Conservation (phyloP, 2,797 vertebrate genomes). For the Onychomys torridus region DNA sequence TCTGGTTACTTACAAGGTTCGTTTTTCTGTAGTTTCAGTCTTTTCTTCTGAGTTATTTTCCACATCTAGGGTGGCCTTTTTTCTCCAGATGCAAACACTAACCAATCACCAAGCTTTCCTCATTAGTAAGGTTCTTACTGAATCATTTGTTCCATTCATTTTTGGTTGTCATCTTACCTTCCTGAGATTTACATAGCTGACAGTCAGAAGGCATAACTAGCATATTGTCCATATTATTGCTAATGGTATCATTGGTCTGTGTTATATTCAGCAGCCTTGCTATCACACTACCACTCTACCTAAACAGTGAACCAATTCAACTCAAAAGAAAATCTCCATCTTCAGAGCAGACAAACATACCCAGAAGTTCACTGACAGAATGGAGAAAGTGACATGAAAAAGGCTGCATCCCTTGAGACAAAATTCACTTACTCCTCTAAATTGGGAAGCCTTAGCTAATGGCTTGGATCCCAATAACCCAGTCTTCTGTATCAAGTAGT, state of each 20-base stretch:
- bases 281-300: neutral
- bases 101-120: neutral
- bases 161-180: neutral
- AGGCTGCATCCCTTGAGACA: neutral
- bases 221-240: neutral
- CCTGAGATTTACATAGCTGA: neutral
- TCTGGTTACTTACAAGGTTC: neutral
- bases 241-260: neutral
- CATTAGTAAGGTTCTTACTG: neutral
- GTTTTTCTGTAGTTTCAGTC: neutral
- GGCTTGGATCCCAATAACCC: neutral
- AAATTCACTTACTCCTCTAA: neutral
- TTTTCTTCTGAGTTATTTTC: slow-evolving; percentile 47
- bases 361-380: neutral
- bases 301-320: neutral
- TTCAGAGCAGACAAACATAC: neutral
- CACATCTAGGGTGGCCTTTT: neutral
- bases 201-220: neutral
- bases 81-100: neutral
- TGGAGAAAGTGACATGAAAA: neutral
- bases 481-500: neutral
- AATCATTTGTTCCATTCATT: neutral
- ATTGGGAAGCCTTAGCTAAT: neutral
- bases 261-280: neutral
- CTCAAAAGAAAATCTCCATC: neutral